phyloP scores from a whole-genome alignment of 53 echinoderm and acorn worm genomes.

The Crossaster papposus region DNA sequence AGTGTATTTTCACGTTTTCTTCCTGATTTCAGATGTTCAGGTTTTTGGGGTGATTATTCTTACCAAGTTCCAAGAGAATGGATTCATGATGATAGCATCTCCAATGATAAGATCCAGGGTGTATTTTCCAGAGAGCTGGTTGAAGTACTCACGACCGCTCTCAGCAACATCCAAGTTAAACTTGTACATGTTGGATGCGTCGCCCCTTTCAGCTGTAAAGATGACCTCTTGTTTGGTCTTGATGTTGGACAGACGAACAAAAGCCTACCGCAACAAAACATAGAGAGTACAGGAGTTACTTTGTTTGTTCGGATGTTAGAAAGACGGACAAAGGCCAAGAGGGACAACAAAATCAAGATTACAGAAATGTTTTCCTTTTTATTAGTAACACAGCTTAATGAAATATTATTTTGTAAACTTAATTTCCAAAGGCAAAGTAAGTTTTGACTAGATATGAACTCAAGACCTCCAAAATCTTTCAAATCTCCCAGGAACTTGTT shows the following conservation, averaged over 20 bases:
- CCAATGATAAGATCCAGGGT: constrained; percentile 85
- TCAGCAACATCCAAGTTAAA: constrained; percentile 86
- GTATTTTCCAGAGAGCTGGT: constrained; percentile 85
- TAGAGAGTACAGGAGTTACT: neutral
- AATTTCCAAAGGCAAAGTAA: too few relatives aligned
- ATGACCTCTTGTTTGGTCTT: constrained; percentile 94
- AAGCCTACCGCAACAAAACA: constrained; percentile 60
- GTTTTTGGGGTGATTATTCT: constrained; percentile 16
- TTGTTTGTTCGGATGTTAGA: neutral
- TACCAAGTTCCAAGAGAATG: constrained; percentile 94
- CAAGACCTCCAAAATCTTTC: too few relatives aligned
- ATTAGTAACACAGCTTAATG: too few relatives aligned
- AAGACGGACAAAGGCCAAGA: too few relatives aligned
- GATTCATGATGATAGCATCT: constrained; percentile 92
- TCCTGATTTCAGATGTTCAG: too few relatives aligned
- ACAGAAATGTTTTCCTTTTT: too few relatives aligned
- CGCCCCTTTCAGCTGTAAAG: constrained; percentile 88
- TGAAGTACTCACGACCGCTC: constrained; percentile 90
- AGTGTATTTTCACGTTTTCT: too few relatives aligned
- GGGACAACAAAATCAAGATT: too few relatives aligned
- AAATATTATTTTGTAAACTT: too few relatives aligned
- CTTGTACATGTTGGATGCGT: constrained; percentile 70
- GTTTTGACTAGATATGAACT: too few relatives aligned
- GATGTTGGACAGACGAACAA: constrained; percentile 83
- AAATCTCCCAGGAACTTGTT: too few relatives aligned